Conservation (phyloP, 2,888 invertebrate genomes). For the Corythucha ciliata region DNA sequence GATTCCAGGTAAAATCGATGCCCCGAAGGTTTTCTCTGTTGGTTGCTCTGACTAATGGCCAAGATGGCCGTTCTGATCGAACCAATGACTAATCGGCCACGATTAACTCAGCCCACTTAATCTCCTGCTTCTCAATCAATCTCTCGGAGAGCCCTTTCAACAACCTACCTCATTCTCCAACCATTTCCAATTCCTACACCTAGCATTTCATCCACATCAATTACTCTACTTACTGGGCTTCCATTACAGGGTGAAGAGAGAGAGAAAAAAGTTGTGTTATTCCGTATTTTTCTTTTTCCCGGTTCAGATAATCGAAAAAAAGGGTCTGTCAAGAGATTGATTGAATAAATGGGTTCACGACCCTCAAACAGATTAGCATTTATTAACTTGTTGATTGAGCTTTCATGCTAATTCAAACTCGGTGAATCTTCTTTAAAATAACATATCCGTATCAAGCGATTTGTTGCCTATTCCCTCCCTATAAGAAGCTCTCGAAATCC, state of each 20-base stretch:
- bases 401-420: too few species aligned
- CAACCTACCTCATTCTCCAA: constrained; percentile 19
- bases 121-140: constrained; percentile 29
- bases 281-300: too few species aligned
- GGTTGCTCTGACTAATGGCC: constrained; percentile 28
- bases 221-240: not conserved
- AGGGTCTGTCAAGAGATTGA: too few species aligned
- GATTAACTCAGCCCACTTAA: constrained; percentile 31
- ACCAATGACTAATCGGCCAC: constrained; percentile 30
- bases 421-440: too few species aligned
- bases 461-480: too few species aligned
- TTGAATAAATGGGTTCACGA: too few species aligned
- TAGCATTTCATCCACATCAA: constrained; percentile 5
- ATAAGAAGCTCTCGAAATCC: too few species aligned
- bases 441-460: too few species aligned
- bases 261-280: too few species aligned
- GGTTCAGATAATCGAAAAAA: too few species aligned
- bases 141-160: constrained; percentile 25
- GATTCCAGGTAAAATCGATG: constrained; percentile 27
- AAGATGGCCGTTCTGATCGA: constrained; percentile 30
- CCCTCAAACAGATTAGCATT: too few species aligned
- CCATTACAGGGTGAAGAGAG: constrained; percentile 4
- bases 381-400: too few species aligned
- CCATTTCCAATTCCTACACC: constrained; percentile 14
- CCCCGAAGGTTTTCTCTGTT: constrained; percentile 22